A percentile compares a stretch with the other conserved stretches of the same genome.
Evolutionary conservation across 2,797 vertebrate genomes (phyloP).

Genomic region (Bradypus variegatus): DNA sequence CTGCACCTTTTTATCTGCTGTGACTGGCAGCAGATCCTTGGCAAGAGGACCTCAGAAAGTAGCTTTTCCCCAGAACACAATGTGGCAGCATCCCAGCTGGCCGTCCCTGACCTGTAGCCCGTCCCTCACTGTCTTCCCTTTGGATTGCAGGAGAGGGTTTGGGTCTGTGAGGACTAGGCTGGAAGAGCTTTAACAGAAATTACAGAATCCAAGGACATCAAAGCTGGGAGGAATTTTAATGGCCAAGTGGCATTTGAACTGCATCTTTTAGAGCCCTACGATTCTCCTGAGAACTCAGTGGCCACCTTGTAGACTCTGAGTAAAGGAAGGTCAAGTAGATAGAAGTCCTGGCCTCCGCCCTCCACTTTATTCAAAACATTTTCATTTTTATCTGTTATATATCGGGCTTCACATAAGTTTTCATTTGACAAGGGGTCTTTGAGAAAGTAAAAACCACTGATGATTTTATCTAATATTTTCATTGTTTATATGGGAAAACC

Average conservation of each 20-base stretch:
- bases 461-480: neutral
- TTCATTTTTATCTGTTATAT: neutral
- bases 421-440: neutral
- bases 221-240: neutral
- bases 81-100: neutral
- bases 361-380: neutral
- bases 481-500: neutral
- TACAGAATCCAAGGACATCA: neutral
- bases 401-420: neutral
- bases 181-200: neutral
- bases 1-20: neutral
- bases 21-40: neutral
- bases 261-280: neutral
- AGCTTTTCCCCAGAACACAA: neutral
- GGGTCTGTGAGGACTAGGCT: neutral
- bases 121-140: neutral
- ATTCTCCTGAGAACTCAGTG: neutral
- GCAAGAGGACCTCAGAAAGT: neutral
- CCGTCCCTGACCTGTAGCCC: neutral
- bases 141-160: neutral
- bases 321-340: neutral
- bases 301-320: neutral
- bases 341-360: neutral
- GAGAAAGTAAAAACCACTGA: slow-evolving; percentile 16
- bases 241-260: neutral